Evolutionary conservation across 2,113 vertebrate genomes (phyloP).

Genomic region (Pomatorhinus ruficollis): DNA sequence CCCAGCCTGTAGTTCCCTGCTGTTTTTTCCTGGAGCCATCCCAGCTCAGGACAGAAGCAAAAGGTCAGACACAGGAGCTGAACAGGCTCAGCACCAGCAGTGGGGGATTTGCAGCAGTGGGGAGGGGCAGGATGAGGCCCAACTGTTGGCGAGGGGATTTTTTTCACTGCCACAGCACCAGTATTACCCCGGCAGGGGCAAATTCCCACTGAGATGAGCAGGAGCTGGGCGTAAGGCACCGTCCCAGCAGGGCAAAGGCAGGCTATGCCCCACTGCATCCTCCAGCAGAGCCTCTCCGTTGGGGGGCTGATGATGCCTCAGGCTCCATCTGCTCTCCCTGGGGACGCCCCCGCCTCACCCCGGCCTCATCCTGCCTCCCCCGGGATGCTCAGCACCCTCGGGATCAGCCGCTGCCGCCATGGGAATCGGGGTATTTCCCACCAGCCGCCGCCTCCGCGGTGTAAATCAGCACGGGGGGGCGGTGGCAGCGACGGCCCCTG

Average conservation of each 20-base stretch:
- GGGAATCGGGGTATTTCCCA: background rate
- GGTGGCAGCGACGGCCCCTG: background rate
- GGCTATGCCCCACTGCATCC: background rate
- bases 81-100: background rate
- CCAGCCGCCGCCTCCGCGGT: background rate
- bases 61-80: background rate
- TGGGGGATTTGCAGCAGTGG: background rate
- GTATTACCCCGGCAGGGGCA: rapidly evolving
- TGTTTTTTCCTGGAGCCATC: rapidly evolving
- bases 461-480: background rate
- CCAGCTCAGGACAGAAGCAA: rapidly evolving
- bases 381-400: background rate
- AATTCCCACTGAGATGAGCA: background rate
- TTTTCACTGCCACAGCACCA: rapidly evolving
- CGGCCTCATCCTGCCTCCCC: background rate
- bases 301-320: background rate
- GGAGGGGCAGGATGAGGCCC: background rate
- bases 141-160: background rate
- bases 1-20: background rate
- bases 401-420: background rate
- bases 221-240: background rate
- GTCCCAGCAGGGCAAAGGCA: background rate
- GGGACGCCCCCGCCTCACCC: background rate
- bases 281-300: background rate
- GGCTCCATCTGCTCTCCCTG: background rate